Evolutionary conservation across 2,113 vertebrate genomes (phyloP).

Genomic region (Nannobrachium achirus): DNA sequence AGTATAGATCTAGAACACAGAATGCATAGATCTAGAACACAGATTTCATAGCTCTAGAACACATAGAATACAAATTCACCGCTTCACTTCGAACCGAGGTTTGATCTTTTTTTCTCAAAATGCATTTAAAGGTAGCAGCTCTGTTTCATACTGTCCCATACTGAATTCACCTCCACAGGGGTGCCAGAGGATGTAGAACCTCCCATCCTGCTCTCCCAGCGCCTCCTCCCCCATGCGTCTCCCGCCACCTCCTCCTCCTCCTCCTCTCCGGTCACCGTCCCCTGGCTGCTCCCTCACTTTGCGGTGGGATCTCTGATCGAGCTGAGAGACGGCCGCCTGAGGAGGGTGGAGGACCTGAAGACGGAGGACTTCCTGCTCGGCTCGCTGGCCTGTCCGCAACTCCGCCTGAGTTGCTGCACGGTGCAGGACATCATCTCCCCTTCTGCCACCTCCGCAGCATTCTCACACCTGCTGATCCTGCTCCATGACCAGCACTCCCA

Average conservation of each 20-base stretch:
- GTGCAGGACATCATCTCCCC: slow-evolving; percentile 76
- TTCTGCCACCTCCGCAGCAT: slow-evolving; percentile 52
- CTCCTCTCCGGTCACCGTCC: slow-evolving; percentile 35
- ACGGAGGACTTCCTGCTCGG: slow-evolving; percentile 80
- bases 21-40: too few species aligned
- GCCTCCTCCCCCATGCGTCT: neutral
- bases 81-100: too few species aligned
- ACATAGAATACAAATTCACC: too few species aligned
- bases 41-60: too few species aligned
- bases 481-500: slow-evolving; percentile 74
- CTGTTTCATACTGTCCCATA: too few species aligned
- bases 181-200: slow-evolving; percentile 6
- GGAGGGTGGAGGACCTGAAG: slow-evolving; percentile 77
- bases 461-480: slow-evolving; percentile 74
- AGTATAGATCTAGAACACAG: too few species aligned
- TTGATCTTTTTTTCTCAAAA: too few species aligned
- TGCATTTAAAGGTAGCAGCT: too few species aligned
- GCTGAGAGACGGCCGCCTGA: slow-evolving; percentile 74
- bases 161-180: slow-evolving; percentile 13
- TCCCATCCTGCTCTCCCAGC: neutral
- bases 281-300: slow-evolving; percentile 76
- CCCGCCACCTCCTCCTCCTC: slow-evolving; percentile 29
- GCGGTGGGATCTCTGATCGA: slow-evolving; percentile 79
- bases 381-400: slow-evolving; percentile 72
- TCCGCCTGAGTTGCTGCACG: slow-evolving; percentile 77